phyloP scores from a whole-genome alignment of 35 echinoderm and acorn worm species.

The Holothuria glaberrima region DNA sequence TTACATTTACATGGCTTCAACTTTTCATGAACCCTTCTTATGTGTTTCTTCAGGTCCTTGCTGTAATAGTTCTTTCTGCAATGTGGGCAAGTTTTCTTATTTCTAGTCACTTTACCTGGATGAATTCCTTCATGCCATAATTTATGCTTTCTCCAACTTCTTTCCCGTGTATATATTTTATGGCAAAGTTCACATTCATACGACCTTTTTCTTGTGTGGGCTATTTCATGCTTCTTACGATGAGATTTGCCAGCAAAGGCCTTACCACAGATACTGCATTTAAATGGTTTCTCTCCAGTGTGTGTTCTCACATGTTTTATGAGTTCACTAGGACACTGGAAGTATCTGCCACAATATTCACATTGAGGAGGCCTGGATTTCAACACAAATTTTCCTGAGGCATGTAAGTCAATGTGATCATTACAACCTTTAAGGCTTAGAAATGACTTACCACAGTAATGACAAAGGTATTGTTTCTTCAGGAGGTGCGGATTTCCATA shows the following conservation, averaged over 20 bases:
- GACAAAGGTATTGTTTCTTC: background rate
- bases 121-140: too few relatives aligned
- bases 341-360: conserved; percentile 4
- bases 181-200: too few relatives aligned
- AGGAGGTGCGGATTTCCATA: too few relatives aligned
- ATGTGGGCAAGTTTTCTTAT: background rate
- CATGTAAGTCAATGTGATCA: background rate
- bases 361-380: background rate
- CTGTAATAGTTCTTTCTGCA: background rate
- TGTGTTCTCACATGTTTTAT: background rate
- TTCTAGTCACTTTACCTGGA: too few relatives aligned
- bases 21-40: background rate
- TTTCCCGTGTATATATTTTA: too few relatives aligned
- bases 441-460: background rate
- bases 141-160: too few relatives aligned
- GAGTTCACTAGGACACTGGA: background rate
- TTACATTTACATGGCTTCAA: background rate
- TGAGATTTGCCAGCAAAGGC: background rate
- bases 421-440: background rate
- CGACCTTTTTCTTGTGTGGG: too few relatives aligned
- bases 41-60: background rate
- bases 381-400: background rate
- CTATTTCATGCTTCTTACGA: background rate
- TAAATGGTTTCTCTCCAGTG: conserved; percentile 17
- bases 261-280: background rate